Percentiles rank a stretch among this genome's conserved stretches.
phyloP scores from a whole-genome alignment of 2,797 vertebrate genomes.

The Cryptoblepharus egeriae region DNA sequence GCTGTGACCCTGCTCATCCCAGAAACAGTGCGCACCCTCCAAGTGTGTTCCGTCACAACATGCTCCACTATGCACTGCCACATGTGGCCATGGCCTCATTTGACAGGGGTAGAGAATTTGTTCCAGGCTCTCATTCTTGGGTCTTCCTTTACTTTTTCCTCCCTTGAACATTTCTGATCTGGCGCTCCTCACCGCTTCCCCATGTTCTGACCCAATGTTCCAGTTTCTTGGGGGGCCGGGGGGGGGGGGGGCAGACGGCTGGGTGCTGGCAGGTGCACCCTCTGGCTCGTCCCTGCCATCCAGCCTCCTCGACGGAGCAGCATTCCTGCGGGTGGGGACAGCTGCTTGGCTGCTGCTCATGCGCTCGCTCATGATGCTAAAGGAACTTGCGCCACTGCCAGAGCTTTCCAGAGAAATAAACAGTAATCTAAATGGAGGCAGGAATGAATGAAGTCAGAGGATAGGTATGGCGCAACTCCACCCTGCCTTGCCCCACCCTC shows the following conservation, averaged over 20 bases:
- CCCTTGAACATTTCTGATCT: background rate
- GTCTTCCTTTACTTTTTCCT: background rate
- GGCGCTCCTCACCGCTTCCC: background rate
- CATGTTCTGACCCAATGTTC: background rate
- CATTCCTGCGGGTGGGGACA: constrained; percentile 8
- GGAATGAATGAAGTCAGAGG: constrained; percentile 68
- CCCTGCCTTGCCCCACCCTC: no score
- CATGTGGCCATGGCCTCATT: no score
- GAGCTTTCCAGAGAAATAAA: constrained; percentile 64
- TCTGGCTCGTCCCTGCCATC: background rate
- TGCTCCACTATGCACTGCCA: no score
- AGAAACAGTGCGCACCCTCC: no score
- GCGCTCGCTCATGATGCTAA: background rate
- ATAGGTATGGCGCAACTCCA: constrained; percentile 64
- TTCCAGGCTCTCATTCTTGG: background rate
- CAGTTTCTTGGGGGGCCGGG: background rate
- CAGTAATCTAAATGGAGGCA: constrained; percentile 57
- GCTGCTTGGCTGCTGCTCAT: background rate
- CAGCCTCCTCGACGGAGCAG: background rate
- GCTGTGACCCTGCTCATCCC: no score
- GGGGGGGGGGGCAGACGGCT: background rate
- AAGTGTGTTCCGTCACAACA: no score
- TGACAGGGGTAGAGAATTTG: no score
- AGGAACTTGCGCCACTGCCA: constrained; percentile 19
- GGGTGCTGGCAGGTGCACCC: constrained; percentile 16